phyloP scores from a whole-genome alignment of 1,140 invertebrate species.

The Drosophila pectinifera region DNA sequence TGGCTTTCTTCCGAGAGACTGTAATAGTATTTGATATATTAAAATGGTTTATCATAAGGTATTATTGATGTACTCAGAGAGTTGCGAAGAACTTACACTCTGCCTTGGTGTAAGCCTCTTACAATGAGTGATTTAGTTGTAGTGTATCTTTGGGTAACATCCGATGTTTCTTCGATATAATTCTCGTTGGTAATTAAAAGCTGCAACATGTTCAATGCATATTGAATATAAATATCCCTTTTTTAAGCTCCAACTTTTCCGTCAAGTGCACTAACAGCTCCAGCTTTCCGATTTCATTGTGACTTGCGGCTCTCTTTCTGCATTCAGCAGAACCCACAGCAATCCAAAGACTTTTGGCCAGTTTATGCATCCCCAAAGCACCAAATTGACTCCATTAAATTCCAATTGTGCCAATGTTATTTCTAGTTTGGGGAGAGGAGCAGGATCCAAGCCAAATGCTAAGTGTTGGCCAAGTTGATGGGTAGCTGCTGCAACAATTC shows the following conservation, averaged over 20 bases:
- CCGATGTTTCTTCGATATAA: too few relatives aligned
- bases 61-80: too few relatives aligned
- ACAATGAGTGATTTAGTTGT: too few relatives aligned
- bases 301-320: constrained; percentile 31
- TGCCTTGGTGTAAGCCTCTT: too few relatives aligned
- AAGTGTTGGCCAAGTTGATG: constrained; percentile 24
- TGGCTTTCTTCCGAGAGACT: background rate
- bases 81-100: too few relatives aligned
- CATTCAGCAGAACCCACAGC: constrained; percentile 60
- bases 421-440: background rate
- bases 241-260: too few relatives aligned
- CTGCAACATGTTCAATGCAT: too few relatives aligned
- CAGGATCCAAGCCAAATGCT: background rate
- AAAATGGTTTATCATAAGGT: background rate
- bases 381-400: constrained; percentile 83
- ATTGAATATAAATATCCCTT: too few relatives aligned
- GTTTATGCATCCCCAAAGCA: constrained; percentile 73
- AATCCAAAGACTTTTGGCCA: constrained; percentile 39
- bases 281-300: constrained; percentile 31
- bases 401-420: constrained; percentile 74
- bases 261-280: constrained; percentile 1
- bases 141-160: too few relatives aligned
- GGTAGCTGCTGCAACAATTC: constrained; percentile 16
- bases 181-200: too few relatives aligned
- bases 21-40: too few relatives aligned